These are phyloP conservation scores for Monochamus saltuarius DNA, from an alignment of 1,140 invertebrate genomes.

Conservation along the genomic window DNA sequence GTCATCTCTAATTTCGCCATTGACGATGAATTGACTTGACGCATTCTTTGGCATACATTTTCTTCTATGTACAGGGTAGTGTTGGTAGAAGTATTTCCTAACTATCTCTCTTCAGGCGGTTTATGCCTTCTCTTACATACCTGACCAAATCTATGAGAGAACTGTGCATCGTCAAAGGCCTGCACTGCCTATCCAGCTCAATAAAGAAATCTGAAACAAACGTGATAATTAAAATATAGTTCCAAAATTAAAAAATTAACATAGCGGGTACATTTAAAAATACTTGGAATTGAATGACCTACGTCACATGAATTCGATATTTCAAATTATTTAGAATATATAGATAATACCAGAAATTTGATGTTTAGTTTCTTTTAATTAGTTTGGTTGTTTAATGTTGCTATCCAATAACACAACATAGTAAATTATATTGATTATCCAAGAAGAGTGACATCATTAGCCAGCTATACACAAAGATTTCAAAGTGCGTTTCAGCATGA, in stretches of 20 bases:
- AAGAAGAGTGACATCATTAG: no score
- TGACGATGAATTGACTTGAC: slow-evolving; percentile 48
- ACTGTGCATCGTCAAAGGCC: slow-evolving; percentile 74
- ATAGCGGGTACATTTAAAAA: no score
- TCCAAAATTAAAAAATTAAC: slow-evolving; percentile 4
- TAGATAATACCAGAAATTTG: no score
- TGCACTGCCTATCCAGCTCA: slow-evolving; percentile 70
- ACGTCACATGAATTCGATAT: no score
- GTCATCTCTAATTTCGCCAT: slow-evolving; percentile 28
- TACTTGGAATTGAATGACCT: no score
- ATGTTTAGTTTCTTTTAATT: no score
- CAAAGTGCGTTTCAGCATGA: no score
- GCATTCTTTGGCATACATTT: slow-evolving; percentile 45
- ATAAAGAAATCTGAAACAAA: slow-evolving; percentile 74
- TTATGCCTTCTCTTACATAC: slow-evolving; percentile 72
- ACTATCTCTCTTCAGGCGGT: slow-evolving; percentile 50
- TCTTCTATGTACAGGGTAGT: slow-evolving; percentile 23
- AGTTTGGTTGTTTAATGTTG: no score
- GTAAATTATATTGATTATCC: no score
- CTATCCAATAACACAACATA: no score
- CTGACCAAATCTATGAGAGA: slow-evolving; percentile 72
- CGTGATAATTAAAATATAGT: slow-evolving; percentile 15
- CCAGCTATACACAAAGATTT: no score
- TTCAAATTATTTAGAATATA: no score
- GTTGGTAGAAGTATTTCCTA: slow-evolving; percentile 22